These are phyloP conservation scores for Myotis planiceps DNA, from an alignment of 2,797 vertebrate genomes.

Conservation along the genomic window DNA sequence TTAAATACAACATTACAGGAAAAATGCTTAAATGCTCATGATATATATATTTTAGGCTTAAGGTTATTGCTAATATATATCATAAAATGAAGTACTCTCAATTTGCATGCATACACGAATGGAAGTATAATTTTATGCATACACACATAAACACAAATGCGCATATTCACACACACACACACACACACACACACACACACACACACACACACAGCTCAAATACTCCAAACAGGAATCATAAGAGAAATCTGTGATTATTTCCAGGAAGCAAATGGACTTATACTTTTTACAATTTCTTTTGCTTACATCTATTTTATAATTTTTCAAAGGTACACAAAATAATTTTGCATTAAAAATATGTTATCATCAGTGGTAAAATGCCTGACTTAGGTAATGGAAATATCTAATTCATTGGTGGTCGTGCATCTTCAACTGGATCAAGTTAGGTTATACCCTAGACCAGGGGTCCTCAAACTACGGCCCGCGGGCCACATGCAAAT, in stretches of 20 bases:
- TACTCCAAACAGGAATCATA: neutral
- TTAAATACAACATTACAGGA: neutral
- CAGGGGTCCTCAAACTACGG: too few species aligned
- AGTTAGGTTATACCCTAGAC: neutral
- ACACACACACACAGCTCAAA: too few species aligned
- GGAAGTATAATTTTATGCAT: neutral
- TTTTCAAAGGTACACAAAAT: slow-evolving; percentile 31
- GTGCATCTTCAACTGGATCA: neutral
- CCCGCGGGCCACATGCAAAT: too few species aligned
- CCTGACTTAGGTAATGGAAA: neutral
- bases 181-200: neutral
- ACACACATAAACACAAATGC: neutral
- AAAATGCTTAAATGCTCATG: neutral
- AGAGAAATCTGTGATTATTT: neutral
- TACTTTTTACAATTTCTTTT: neutral
- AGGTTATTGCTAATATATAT: neutral
- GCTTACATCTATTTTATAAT: neutral
- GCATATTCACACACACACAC: neutral
- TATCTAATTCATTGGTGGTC: neutral
- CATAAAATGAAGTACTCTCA: neutral
- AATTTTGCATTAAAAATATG: neutral
- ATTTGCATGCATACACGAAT: neutral
- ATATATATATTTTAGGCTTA: neutral
- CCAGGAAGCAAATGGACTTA: neutral
- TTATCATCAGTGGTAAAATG: slow-evolving; percentile 2